Evolutionary conservation across 1,140 invertebrate species (phyloP), one percentile per base, ranked within the genome.

Genomic region (Agrilus planipennis): DNA sequence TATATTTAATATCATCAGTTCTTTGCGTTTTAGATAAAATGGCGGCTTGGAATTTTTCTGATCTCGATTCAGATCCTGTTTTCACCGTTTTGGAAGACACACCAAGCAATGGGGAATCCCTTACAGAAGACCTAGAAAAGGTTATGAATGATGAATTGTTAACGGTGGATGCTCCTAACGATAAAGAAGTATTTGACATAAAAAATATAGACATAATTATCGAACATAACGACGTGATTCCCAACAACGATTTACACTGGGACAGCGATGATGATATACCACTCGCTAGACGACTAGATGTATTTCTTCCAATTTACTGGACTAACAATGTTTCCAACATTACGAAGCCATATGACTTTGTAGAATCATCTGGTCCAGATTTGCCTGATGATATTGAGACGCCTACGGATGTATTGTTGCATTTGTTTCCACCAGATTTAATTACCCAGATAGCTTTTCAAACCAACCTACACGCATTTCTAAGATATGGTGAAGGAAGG

Each of bases 161-260:
- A n/a, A 10, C 20, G 12, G 10, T 22, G 2, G 35, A 21, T 22
- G 21, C 10, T 37, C 4, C 11, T 21, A 16, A 37, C 12, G 18
- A 37, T 37, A n/a, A n/a, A n/a, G n/a, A n/a, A n/a, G n/a, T n/a
- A n/a, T n/a, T n/a, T n/a, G 21, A 22, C 16, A 37, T 21, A n/a
- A 21, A 21, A 12, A 19, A 37, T 19, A 37, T 34, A 17, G 35
- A 37, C n/a, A 37, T 37, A n/a, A 21, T 22, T 37, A 22, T 21
- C 21, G 17, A 37, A 17, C n/a, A 19, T 19, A 21, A 10, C 5
- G 35, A 37, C 5, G n/a, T 21, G n/a, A n/a, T n/a, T n/a, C 23
- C 35, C n/a, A 21, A 37, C 23, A 37, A 37, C 17, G 35, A 37
- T n/a, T 37, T 22, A 37, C 17, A 37, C 17, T 37, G 35, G 35